Evolutionary conservation across 2,888 invertebrate species (phyloP).

Genomic region (Papilio gigon): DNA sequence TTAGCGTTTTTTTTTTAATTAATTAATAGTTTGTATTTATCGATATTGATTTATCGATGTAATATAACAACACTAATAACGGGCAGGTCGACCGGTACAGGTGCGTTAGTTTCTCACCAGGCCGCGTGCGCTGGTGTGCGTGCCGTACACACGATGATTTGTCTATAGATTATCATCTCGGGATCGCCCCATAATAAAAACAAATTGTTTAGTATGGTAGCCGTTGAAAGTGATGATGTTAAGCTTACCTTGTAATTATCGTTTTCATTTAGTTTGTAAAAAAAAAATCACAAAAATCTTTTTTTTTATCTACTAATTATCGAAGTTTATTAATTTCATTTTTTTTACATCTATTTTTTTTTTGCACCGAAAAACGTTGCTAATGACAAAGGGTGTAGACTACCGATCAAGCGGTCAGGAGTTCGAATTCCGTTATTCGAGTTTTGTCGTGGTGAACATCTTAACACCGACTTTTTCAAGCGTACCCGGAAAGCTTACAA

Average conservation of each 20-base stretch:
- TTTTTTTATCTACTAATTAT: not conserved
- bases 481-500: too few relatives aligned
- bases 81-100: constrained; percentile 72
- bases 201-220: constrained; percentile 40
- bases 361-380: too few relatives aligned
- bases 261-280: not conserved
- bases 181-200: constrained; percentile 44
- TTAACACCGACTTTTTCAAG: too few relatives aligned
- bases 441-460: too few relatives aligned
- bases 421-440: too few relatives aligned
- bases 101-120: constrained; percentile 78
- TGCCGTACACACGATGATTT: constrained; percentile 65
- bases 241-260: constrained; percentile 4
- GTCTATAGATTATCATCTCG: constrained; percentile 58
- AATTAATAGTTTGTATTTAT: not conserved
- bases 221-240: constrained; percentile 33
- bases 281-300: not conserved
- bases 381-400: too few relatives aligned
- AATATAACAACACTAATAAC: constrained; percentile 55
- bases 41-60: constrained; percentile 44
- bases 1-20: not conserved
- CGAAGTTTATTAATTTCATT: too few relatives aligned
- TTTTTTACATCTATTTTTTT: too few relatives aligned
- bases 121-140: constrained; percentile 46
- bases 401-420: too few relatives aligned